These are phyloP conservation scores for Ornithorhynchus anatinus DNA, from an alignment of 2,113 vertebrate species.

Conservation along the genomic window DNA sequence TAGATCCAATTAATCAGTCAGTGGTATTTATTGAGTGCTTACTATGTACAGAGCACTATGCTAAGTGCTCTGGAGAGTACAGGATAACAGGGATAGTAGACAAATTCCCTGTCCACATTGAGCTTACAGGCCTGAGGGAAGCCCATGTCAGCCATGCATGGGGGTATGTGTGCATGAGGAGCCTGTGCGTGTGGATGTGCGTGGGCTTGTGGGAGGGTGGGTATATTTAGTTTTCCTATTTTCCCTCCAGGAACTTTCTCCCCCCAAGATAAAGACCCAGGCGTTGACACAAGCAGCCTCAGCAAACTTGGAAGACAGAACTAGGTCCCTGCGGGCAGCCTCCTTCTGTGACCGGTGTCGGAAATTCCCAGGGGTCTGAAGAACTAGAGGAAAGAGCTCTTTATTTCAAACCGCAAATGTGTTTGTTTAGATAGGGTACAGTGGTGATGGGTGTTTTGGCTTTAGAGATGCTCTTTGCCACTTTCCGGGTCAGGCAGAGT, in stretches of 20 bases:
- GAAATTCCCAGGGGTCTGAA: conserved; percentile 60
- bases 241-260: conserved; percentile 56
- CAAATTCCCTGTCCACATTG: too few species aligned
- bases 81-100: too few species aligned
- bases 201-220: too few species aligned
- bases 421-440: conserved; percentile 59
- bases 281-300: conserved; percentile 55
- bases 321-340: conserved; percentile 38
- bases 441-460: conserved; percentile 56
- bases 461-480: conserved; percentile 69
- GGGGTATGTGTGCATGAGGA: too few species aligned
- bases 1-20: too few species aligned
- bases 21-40: too few species aligned
- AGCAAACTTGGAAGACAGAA: conserved; percentile 58
- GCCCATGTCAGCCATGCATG: too few species aligned
- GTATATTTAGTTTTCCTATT: too few species aligned
- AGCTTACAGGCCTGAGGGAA: too few species aligned
- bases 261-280: conserved; percentile 42
- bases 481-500: conserved; percentile 63
- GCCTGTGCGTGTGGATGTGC: too few species aligned
- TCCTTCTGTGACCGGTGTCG: conserved; percentile 46
- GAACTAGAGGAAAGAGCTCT: conserved; percentile 57
- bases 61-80: too few species aligned
- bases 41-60: too few species aligned
- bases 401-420: conserved; percentile 59